Evolutionary conservation across 2,888 invertebrate genomes (phyloP), one percentile per base, ranked within the genome.

Genomic region (Allygus modestus): DNA sequence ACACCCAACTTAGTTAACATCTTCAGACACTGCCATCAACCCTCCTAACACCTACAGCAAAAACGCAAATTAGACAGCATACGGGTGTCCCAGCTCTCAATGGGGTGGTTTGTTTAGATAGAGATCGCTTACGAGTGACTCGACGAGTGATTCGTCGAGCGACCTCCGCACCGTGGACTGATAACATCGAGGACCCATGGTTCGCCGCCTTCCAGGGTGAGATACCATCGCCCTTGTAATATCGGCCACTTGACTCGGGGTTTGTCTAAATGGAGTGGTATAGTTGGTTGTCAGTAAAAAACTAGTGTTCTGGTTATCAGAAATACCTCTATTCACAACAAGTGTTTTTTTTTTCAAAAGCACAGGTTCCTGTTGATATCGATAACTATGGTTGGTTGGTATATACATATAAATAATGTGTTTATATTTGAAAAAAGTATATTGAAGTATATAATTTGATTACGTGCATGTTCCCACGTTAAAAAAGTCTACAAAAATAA

Each of bases 141-240:
- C 58, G n/a, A 17, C 11, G 11, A 37, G 11, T 37, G 37, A n/a
- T n/a, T n/a, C n/a, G n/a, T n/a, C n/a, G 12, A 46, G 46, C 46
- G 17, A 11, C n/a, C 46, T 11, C 46, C 46, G 23, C 54, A 23
- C 0, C 23, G 20, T 4, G 51, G 58, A 9, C 28, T 20, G 20
- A 28, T 65, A 65, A 5, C 28, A 65, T 65, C 65, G 26, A 73
- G 41, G 11, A 20, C 20, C 73, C 33, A 20, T 41, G 73, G 73
- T 41, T 23, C 73, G 41, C 73, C 73, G 37, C 26, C 7, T 1
- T 41, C 37, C 46, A 2, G 46, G 1, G 17, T 1, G 41, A 37
- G 73, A 73, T 73, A 73, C 17, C 73, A 73, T 73, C 73, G 9
- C 73, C 73, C 73, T 20, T 65, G 65, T 20, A 15, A 28, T 11